Evolutionary conservation across 2,113 vertebrate genomes (phyloP), one percentile per base, ranked within the genome.

Genomic region (Tichodroma muraria): DNA sequence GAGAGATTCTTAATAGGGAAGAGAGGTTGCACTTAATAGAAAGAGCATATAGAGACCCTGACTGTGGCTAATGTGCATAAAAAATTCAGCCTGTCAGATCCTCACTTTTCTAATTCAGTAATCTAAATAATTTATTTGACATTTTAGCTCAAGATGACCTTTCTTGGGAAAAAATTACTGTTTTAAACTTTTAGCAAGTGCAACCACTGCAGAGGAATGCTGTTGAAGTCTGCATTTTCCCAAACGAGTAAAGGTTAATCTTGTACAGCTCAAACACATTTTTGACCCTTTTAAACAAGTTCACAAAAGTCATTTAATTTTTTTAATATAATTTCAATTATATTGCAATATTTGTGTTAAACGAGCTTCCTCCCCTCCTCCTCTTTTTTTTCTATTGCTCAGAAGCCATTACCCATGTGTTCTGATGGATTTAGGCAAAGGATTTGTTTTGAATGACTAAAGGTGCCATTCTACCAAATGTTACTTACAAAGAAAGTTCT

Each of bases 51-150:
- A 97, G 96, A 98, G 97, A 98, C 97, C 97, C 98, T 97, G 97
- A 94, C 97, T 98, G 97, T 96, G 98, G 98, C 96, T 98, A 98
- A 98, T 98, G 98, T 98, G 98, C 98, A 98, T 98, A 98, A 98
- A 98, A 98, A 98, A 98, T 98, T 98, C 98, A 98, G 97, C 97
- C 98, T 98, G 98, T 98, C 98, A 98, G 98, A 98, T 98, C 97
- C 96, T 98, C 98, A 98, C 98, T 98, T 98, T 98, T 98, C 98
- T 98, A 98, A 98, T 98, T 98, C 98, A 98, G 98, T 98, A 98
- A 98, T 98, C 98, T 98, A 98, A 98, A 98, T 98, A 98, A 98
- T 98, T 98, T 98, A 98, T 98, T 98, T 98, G 98, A 98, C 98
- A 98, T 98, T 98, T 98, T 98, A 98, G 98, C 98, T 98, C 98